A percentile compares a stretch with the other conserved stretches of the same genome.
Conservation (phyloP, 1,140 invertebrate genomes). For the Globodera rostochiensis region DNA sequence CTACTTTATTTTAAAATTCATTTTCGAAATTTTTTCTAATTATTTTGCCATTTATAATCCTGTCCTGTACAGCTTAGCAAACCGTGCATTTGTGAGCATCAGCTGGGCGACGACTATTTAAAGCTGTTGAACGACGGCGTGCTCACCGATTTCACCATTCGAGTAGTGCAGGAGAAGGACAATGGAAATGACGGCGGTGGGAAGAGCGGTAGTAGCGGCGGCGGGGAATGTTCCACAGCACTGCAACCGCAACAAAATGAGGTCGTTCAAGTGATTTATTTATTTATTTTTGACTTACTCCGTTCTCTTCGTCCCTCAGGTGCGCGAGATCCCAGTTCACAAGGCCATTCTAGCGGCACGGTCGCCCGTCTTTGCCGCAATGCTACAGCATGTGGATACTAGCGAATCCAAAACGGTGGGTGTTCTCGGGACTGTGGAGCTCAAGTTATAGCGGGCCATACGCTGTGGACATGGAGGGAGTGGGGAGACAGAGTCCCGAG, state of each 20-base stretch:
- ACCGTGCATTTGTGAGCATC: constrained; percentile 51
- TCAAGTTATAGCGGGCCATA: too few relatives aligned
- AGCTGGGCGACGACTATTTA: constrained; percentile 59
- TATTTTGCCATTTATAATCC: background rate
- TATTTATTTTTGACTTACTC: too few relatives aligned
- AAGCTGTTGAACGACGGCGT: constrained; percentile 55
- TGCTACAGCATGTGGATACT: constrained; percentile 61
- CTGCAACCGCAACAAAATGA: too few relatives aligned
- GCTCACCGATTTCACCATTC: constrained; percentile 62
- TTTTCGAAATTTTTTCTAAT: constrained; percentile 4
- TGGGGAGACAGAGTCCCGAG: background rate
- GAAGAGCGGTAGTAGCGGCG: background rate
- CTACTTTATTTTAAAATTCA: too few relatives aligned
- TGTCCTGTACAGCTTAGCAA: background rate
- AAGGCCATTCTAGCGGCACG: constrained; percentile 64
- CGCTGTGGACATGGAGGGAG: too few relatives aligned
- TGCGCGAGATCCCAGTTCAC: constrained; percentile 54
- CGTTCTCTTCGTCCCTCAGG: background rate
- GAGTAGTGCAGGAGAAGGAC: constrained; percentile 20
- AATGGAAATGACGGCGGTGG: background rate
- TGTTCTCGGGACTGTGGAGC: background rate
- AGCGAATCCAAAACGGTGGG: constrained; percentile 55
- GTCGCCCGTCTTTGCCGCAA: constrained; percentile 62
- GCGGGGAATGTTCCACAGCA: background rate
- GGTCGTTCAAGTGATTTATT: too few relatives aligned